Evolutionary conservation across 1,140 invertebrate genomes (phyloP).

Genomic region (Muscidifurax raptorellus): DNA sequence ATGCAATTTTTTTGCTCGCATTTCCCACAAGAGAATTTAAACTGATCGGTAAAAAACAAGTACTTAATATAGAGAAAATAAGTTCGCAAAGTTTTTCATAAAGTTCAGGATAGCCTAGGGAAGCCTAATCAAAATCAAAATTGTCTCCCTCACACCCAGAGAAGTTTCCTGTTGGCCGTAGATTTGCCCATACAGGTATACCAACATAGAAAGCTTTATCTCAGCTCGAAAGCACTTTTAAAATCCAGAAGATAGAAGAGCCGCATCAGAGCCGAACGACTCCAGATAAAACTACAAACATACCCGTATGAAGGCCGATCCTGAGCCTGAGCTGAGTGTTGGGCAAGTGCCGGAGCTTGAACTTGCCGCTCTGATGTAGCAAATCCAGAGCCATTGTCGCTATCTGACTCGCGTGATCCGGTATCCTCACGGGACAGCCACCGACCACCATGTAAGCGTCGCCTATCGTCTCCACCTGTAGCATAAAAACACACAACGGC

Average conservation of each 20-base stretch:
- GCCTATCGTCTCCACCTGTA: slow-evolving; percentile 94
- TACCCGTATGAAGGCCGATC: slow-evolving; percentile 89
- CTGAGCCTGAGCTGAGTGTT: slow-evolving; percentile 85
- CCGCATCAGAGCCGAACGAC: background rate
- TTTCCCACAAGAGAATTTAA: too few relatives aligned
- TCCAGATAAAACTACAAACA: slow-evolving; percentile 34
- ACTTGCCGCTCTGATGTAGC: slow-evolving; percentile 89
- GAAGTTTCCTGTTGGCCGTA: too few relatives aligned
- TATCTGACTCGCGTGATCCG: slow-evolving; percentile 88
- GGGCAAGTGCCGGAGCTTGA: slow-evolving; percentile 90
- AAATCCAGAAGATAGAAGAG: background rate
- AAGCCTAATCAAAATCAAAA: too few relatives aligned
- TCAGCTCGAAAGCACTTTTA: background rate
- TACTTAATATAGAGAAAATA: too few relatives aligned
- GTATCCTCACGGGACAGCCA: slow-evolving; percentile 87
- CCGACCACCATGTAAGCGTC: slow-evolving; percentile 97
- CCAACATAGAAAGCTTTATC: too few relatives aligned
- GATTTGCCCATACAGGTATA: too few relatives aligned
- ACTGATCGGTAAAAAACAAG: too few relatives aligned
- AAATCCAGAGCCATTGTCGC: slow-evolving; percentile 93
- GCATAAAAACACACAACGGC: background rate
- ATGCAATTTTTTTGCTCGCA: too few relatives aligned
- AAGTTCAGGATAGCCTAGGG: too few relatives aligned
- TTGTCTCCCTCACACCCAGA: too few relatives aligned
- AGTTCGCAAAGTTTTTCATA: too few relatives aligned